A percentile compares a stretch with the other conserved stretches of the same genome.
These are phyloP conservation scores for Ophiodon elongatus DNA, from an alignment of 2,113 vertebrate genomes.

Conservation along the genomic window DNA sequence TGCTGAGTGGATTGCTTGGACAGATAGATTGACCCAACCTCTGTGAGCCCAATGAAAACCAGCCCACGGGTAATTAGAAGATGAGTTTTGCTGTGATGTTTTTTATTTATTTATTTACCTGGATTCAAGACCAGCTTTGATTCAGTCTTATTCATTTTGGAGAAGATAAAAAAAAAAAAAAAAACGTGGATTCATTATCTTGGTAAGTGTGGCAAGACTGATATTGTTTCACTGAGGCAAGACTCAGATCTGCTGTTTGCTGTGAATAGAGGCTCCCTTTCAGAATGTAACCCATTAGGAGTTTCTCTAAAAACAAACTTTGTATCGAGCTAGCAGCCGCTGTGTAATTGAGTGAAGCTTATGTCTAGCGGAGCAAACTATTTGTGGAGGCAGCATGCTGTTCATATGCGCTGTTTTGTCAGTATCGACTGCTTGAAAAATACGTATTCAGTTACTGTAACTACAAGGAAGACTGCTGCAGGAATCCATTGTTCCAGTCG, in stretches of 20 bases:
- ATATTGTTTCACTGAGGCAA: not conserved
- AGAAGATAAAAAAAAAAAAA: constrained; percentile 1
- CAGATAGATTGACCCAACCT: constrained; percentile 55
- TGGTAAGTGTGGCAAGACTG: not conserved
- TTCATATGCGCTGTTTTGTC: constrained; percentile 33
- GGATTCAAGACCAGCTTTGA: not conserved
- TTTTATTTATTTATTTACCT: too few relatives aligned
- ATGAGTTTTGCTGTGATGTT: constrained; percentile 33
- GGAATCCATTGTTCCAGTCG: constrained; percentile 48
- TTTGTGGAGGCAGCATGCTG: constrained; percentile 14
- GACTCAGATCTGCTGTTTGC: not conserved
- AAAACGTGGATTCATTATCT: not conserved
- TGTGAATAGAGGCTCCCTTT: not conserved
- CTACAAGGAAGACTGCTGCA: constrained; percentile 28
- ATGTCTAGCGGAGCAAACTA: constrained; percentile 19
- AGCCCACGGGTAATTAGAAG: constrained; percentile 44
- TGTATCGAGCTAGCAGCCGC: constrained; percentile 15
- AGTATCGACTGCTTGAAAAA: constrained; percentile 37
- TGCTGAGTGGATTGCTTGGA: constrained; percentile 59
- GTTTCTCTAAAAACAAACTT: constrained; percentile 15
- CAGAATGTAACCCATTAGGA: not conserved
- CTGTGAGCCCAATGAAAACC: constrained; percentile 46
- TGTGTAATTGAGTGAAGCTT: constrained; percentile 29
- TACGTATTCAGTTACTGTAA: constrained; percentile 42
- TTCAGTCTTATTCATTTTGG: not conserved